Evolutionary conservation across 2,113 vertebrate genomes (phyloP), one percentile per base, ranked within the genome.

Genomic region (Chionis minor): DNA sequence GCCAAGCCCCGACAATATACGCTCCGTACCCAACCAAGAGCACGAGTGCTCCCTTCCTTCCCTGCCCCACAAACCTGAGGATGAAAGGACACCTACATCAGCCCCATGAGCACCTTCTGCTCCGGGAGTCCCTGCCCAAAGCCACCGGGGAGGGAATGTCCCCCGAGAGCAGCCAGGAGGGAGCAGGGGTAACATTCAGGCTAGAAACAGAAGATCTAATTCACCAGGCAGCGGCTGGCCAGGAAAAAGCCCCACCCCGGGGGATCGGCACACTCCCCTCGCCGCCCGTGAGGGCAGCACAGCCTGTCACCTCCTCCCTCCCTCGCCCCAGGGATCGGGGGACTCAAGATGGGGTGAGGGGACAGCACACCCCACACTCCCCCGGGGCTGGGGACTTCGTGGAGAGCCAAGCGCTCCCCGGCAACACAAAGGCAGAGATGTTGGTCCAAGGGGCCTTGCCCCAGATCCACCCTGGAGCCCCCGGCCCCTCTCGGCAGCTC

Each of bases 291-390:
- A 38, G 32, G 21, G 35, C 17, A n/a, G 24, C 6, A 4, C 55
- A 28, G 24, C 19, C 28, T 0, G 7, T 2, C 30, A 9, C 38
- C 23, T 40, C 38, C 12, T 4, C 27, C 38, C 12, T 4, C 28
- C 14, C 22, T 19, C 5, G 0, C 9, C 51, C 51, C 4, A 0
- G 44, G 30, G 26, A 40, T 3, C 1, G 0, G 40, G 28, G 23
- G 22, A 65, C 19, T 8, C 33, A 17, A 17, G 30, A n/a, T 6
- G 8, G 24, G 51, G 20, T 10, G n/a, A 65, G 10, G 24, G 30
- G 30, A 32, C 74, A 28, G 33, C 55, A 23, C n/a, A n/a, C n/a
- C n/a, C 4, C 14, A 2, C 8, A 28, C n/a, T n/a, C n/a, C n/a
- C 21, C 44, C 9, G 14, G 59, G 7, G 28, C 3, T 8, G 22